Base-by-base conservation (phyloP, 2,113 vertebrate species). In the Chrysemys picta region DNA sequence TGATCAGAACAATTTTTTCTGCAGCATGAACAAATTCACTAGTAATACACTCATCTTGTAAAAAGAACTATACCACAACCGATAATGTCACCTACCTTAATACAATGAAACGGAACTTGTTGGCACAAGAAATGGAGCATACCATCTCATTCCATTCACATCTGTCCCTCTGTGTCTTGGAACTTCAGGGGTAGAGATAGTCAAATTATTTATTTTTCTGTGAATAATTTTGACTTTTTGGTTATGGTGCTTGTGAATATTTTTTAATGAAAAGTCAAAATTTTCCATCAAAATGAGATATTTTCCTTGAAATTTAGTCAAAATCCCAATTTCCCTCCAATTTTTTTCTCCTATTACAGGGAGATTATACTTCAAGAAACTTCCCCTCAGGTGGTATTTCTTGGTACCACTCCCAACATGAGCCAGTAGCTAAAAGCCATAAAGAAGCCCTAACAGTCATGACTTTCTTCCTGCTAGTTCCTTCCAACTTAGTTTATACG, bases 61-160 rank as follows among this genome's bases (percentile, higher is more conserved):
- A 84, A 25, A 7, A 2, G 25, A 0, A 0, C 3, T 5, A 0
- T 62, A 38, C 4, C 83, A 19, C 19, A 42, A 42, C 38, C 42
- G 69, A 75, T 42, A 75, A 22, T 38, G 27, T 8, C 59, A 35
- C 25, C 25, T 27, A 62, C 6, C 13, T 62, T 62, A 62, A 31
- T 27, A 62, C 6, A 62, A 65, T 17, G 31, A 65, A 65, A 7
- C 62, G 25, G 72, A 75, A 42, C 9, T 21, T 42, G 10, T 5
- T 75, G n/a, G 72, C n/a, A 75, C 72, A 75, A n/a, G n/a, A 19
- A 75, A 19, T 22, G 21, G 21, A 72, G 19, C 69, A 22, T 72
- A 10, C 21, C 42, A 42, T 24, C 21, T 19, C 21, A 75, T 42
- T 42, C 22, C n/a, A 38, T 75, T n/a, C 35, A 75, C 69, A 75